A percentile compares a stretch with the other conserved stretches of the same genome.
Evolutionary conservation across 2,113 vertebrate genomes (phyloP).

Genomic region (Sceloporus tristichus): DNA sequence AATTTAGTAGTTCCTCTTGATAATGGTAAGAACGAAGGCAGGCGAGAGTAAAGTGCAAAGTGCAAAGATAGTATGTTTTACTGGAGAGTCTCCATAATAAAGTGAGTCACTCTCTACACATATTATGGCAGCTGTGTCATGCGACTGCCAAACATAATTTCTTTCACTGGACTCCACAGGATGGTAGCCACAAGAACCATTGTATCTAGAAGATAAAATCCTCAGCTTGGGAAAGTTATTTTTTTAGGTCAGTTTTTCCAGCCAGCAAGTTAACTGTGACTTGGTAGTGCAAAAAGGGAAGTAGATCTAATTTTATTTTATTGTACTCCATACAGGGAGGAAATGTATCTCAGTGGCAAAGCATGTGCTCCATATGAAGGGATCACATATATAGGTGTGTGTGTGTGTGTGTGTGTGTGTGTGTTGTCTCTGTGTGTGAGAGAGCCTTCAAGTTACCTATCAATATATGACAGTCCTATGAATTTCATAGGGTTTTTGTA

Average conservation of each 20-base stretch:
- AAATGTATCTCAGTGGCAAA: no score
- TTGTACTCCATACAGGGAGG: no score
- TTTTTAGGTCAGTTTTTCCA: not conserved
- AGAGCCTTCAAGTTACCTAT: no score
- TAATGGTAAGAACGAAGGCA: constrained; percentile 42
- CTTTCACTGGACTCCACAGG: not conserved
- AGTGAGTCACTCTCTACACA: not conserved
- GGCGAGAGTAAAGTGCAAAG: not conserved
- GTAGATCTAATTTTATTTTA: no score
- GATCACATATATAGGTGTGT: no score
- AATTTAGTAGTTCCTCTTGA: constrained; percentile 32
- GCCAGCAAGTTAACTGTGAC: no score
- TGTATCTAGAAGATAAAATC: not conserved
- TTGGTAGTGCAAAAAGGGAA: no score
- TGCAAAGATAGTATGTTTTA: not conserved
- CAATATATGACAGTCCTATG: no score
- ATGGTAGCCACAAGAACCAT: not conserved
- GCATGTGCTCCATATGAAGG: no score
- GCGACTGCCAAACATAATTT: not conserved
- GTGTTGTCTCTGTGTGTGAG: no score
- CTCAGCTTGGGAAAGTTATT: not conserved
- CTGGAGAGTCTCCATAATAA: not conserved
- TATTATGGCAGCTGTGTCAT: not conserved
- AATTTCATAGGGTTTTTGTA: no score
- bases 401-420: no score